phyloP scores from a whole-genome alignment of 2,797 vertebrate species.

The Acanthurus lineatus region DNA sequence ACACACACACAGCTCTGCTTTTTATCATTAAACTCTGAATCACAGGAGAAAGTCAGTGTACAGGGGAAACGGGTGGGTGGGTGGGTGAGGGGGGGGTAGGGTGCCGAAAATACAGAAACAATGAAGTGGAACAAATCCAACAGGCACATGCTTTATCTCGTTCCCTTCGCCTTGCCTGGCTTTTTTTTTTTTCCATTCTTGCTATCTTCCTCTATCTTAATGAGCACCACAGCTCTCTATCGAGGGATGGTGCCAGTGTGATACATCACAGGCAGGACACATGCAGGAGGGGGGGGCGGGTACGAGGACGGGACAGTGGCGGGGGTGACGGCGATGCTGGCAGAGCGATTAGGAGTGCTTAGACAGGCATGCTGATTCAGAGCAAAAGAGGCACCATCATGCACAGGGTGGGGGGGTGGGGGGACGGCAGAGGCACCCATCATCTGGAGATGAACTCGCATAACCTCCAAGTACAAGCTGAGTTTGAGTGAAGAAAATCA shows the following conservation, averaged over 20 bases:
- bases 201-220: conserved; percentile 88
- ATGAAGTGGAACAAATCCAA: conserved; percentile 87
- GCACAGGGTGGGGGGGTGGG: background rate
- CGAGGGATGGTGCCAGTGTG: conserved; percentile 74
- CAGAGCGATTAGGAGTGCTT: conserved; percentile 69
- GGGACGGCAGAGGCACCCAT: conserved; percentile 28
- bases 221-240: conserved; percentile 85
- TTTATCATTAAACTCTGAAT: conserved; percentile 71
- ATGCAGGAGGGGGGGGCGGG: conserved; percentile 27
- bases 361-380: conserved; percentile 64
- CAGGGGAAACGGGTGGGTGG: conserved; percentile 1
- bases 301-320: conserved; percentile 69
- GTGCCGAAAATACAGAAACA: conserved; percentile 79
- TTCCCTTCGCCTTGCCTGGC: conserved; percentile 61
- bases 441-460: background rate
- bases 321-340: conserved; percentile 68
- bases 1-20: conserved; percentile 47
- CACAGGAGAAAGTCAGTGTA: conserved; percentile 56
- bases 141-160: conserved; percentile 85
- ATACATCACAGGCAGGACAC: conserved; percentile 81
- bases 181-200: conserved; percentile 77
- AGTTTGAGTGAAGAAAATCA: background rate
- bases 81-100: conserved; percentile 13
- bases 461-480: background rate
- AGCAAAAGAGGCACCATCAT: conserved; percentile 54